Conservation (phyloP, 2,888 invertebrate species). For the Spialia ferax region DNA sequence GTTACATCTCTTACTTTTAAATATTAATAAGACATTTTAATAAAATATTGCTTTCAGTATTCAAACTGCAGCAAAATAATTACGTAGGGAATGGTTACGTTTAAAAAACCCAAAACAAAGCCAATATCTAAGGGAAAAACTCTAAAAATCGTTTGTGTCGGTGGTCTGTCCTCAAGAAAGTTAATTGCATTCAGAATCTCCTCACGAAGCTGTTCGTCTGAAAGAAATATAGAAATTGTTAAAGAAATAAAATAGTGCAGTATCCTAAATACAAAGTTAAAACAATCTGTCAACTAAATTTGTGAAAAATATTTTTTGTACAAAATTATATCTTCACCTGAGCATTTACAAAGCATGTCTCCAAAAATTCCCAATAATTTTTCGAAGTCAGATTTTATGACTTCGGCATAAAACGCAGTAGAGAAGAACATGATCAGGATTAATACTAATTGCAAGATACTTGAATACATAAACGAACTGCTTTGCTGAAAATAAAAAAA, state of each 20-base stretch:
- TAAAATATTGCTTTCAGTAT: neutral
- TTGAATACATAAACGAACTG: neutral
- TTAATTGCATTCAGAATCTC: neutral
- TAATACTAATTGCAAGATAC: neutral
- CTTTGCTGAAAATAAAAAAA: neutral
- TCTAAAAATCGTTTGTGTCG: constrained; percentile 3
- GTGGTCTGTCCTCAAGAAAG: neutral
- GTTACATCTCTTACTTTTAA: neutral
- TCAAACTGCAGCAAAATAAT: constrained; percentile 15
- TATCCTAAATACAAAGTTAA: too few species aligned
- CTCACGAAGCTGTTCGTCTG: neutral
- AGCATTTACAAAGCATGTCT: neutral
- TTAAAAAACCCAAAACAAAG: constrained; percentile 10
- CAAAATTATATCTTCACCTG: neutral
- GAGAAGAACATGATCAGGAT: neutral
- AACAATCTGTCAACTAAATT: too few species aligned
- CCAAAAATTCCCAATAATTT: neutral
- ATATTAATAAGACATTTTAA: neutral
- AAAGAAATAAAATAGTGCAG: too few species aligned
- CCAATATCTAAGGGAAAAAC: constrained; percentile 3
- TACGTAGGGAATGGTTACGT: neutral
- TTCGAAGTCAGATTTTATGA: neutral
- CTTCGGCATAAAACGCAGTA: neutral
- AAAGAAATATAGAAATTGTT: neutral
- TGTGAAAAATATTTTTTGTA: too few species aligned